A percentile compares a stretch with the other conserved stretches of the same genome.
Evolutionary conservation across 2,797 vertebrate species (phyloP).

Genomic region (Perodicticus potto): DNA sequence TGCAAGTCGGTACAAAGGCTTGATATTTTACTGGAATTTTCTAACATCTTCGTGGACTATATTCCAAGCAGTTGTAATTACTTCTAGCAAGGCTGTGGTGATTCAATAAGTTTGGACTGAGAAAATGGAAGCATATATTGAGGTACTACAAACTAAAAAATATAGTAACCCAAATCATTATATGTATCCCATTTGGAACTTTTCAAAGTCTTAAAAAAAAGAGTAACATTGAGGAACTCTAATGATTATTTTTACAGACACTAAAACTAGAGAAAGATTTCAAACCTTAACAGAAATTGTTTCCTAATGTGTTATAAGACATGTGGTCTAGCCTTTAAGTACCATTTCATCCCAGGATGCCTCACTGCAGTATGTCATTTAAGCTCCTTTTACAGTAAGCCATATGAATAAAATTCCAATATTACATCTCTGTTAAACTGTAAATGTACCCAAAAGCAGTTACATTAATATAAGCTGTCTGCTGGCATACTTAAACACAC

Average conservation of each 20-base stretch:
- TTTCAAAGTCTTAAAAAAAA: constrained; percentile 11
- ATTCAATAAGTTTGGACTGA: not conserved
- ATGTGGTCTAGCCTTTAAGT: not conserved
- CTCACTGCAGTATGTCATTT: not conserved
- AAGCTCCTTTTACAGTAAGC: constrained; percentile 12
- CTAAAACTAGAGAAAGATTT: constrained; percentile 17
- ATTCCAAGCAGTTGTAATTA: not conserved
- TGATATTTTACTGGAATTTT: constrained; percentile 3
- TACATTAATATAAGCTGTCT: constrained; percentile 18
- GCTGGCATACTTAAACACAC: not conserved
- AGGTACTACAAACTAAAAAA: not conserved
- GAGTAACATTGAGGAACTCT: not conserved
- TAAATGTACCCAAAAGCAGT: not conserved
- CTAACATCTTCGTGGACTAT: not conserved
- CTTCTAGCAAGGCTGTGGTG: not conserved
- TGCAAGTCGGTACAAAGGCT: not conserved
- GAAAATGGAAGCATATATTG: constrained; percentile 27
- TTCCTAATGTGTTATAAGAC: not conserved
- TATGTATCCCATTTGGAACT: not conserved
- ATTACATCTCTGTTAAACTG: constrained; percentile 8
- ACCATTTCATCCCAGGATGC: not conserved
- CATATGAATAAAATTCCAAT: not conserved
- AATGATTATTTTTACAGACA: not conserved
- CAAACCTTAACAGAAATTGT: not conserved
- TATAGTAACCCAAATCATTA: not conserved